A percentile compares a stretch with the other conserved stretches of the same genome.
Evolutionary conservation across 2,888 invertebrate genomes (phyloP).

Genomic region (Boloria selene): DNA sequence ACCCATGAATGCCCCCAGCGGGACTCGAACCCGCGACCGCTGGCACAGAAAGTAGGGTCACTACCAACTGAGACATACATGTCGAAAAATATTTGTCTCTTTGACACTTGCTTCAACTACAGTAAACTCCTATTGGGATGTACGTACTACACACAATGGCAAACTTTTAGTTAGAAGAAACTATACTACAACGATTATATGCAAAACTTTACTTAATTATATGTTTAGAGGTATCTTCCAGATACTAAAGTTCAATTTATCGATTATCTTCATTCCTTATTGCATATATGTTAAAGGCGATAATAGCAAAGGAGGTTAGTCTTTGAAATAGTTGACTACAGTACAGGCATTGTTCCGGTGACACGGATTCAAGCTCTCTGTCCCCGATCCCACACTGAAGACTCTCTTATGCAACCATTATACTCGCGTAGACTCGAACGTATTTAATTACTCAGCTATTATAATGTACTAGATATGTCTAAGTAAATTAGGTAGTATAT

Average conservation of each 20-base stretch:
- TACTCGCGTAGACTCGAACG: constrained; percentile 43
- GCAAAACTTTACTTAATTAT: constrained; percentile 17
- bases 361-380: constrained; percentile 60
- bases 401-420: constrained; percentile 63
- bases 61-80: too few species aligned
- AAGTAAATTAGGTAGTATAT: not conserved
- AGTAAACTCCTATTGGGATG: too few species aligned
- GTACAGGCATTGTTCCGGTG: constrained; percentile 57
- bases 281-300: not conserved
- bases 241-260: not conserved
- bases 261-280: not conserved
- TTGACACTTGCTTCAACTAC: too few species aligned
- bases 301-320: constrained; percentile 3
- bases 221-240: constrained; percentile 2
- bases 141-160: too few species aligned
- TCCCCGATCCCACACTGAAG: constrained; percentile 69
- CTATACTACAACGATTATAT: not conserved
- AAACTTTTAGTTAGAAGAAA: not conserved
- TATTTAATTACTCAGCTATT: constrained; percentile 47
- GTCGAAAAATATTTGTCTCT: too few species aligned
- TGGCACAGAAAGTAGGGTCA: too few species aligned
- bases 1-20: too few species aligned
- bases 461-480: constrained; percentile 4
- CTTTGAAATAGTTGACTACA: constrained; percentile 17
- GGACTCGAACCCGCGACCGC: too few species aligned